Base-by-base conservation (phyloP, 2,113 vertebrate species). In the Platysteira castanea region DNA sequence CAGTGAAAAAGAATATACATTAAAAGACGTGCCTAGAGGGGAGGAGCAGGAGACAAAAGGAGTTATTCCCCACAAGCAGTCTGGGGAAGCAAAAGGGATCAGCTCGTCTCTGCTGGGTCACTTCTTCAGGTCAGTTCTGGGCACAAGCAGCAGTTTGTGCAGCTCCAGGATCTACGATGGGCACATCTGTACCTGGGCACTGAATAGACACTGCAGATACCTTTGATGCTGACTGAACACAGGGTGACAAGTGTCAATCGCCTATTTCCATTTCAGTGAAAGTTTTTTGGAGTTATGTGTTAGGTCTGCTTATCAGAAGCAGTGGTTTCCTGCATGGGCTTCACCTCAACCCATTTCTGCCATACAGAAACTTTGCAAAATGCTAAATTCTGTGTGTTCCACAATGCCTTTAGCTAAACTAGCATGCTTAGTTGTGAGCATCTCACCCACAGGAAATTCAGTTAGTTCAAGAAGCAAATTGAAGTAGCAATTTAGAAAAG, bases 191-290 rank as follows among this genome's bases (percentile, higher is more conserved):
- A 15, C 53, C 49, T 16, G 11, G 9, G 20, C 61, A 60, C 13
- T n/a, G n/a, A 83, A 53, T 0, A 2, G 42, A 60, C 1, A 1
- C 11, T 42, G 44, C n/a, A 53, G 17, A 13, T 15, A n/a, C 35
- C 24, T 35, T n/a, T 57, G 37, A 47, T 26, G 15, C 24, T 60
- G 52, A 30, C 19, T 71, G 39, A 69, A 50, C 21, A 44, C 16
- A 26, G 11, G 24, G 12, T 44, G 30, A 44, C 24, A 57, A 39
- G 17, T 22, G 26, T 41, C 46, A 56, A 10, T 7, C 8, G 5
- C 6, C 30, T 52, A 9, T n/a, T 57, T 68, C 49, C 10, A 22
- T 49, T 26, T 35, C 10, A 52, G 7, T 7, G 0, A 3, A 39
- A 13, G 9, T 6, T 64, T 88, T 89, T 37, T 10, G 31, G 52